Evolutionary conservation across 1,140 invertebrate genomes (phyloP), one percentile per base, ranked within the genome.

Genomic region (Drosophila pandora): DNA sequence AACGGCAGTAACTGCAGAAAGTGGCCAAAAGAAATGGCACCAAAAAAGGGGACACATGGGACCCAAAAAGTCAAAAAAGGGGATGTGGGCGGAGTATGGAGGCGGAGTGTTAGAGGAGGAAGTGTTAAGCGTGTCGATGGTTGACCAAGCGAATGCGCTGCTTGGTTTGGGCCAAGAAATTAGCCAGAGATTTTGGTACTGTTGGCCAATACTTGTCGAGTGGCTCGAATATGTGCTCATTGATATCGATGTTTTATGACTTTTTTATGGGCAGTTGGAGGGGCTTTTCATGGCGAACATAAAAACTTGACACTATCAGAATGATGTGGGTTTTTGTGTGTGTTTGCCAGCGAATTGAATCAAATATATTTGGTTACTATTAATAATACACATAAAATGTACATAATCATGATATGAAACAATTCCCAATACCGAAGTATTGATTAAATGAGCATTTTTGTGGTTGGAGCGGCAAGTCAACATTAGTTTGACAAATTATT

Each of bases 1-100:
- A 76, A 76, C 57, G 71, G 52, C 70, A 74, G 72, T 76, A 37
- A 53, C 62, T 67, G 72, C 62, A 59, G 71, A 76, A 76, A 68
- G 71, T 76, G 34, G 72, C 72, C 55, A 75, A 63, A 75, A 65
- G 52, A 65, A 75, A 74, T 64, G 59, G 75, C 32, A 13, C 62
- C 25, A 34, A 56, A 55, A 47, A 47, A 37, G 48, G 58, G 48
- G 17, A 52, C 32, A 25, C 39, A 32, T 49, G 41, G 10, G 28
- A 37, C 8, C 21, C 8, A 32, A 28, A 41, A 22, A 41, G 21
- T 28, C 25, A 21, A 32, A 22, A 21, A 25, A 13, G 30, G 23
- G 37, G 3, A 45, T 17, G 22, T n/a, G 21, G 34, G 25, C 3
- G 5, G 4, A 10, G 8, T 30, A 64, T 17, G 17, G 17, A 17